phyloP scores from a whole-genome alignment of 2,113 vertebrate genomes.

The Antigone vipio region DNA sequence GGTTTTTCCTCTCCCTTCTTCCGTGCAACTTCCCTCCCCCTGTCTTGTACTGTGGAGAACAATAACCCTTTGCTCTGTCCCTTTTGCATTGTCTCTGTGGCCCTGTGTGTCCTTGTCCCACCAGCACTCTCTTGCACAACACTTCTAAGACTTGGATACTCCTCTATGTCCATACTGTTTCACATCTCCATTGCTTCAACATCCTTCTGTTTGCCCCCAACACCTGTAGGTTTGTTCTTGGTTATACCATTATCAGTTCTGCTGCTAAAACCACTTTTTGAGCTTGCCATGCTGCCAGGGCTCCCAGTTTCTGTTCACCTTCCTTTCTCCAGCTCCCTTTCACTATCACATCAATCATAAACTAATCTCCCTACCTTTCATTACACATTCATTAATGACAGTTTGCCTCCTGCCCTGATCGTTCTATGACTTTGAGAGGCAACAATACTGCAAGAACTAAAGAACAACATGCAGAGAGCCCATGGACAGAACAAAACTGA shows the following conservation, averaged over 20 bases:
- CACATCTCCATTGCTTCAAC: background rate
- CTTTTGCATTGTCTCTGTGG: background rate
- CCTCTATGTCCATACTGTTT: background rate
- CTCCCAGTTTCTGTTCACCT: background rate
- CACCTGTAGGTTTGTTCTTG: background rate
- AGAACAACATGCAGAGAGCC: background rate
- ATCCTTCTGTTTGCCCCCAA: background rate
- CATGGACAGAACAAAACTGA: background rate
- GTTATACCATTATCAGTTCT: background rate
- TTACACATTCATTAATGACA: rapidly evolving
- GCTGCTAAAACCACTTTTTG: background rate
- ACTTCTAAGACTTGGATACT: background rate
- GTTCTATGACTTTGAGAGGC: background rate
- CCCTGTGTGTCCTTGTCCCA: background rate
- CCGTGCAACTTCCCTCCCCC: background rate
- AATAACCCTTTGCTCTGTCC: background rate
- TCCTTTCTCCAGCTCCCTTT: background rate
- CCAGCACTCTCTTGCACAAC: background rate
- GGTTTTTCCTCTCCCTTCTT: background rate
- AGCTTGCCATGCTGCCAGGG: background rate
- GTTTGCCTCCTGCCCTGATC: background rate
- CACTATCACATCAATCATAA: no score
- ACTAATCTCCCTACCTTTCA: background rate
- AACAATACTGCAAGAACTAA: background rate
- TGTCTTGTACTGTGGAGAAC: background rate